Evolutionary conservation across 1,140 invertebrate genomes (phyloP).

Genomic region (Drosophila malerkotliana): DNA sequence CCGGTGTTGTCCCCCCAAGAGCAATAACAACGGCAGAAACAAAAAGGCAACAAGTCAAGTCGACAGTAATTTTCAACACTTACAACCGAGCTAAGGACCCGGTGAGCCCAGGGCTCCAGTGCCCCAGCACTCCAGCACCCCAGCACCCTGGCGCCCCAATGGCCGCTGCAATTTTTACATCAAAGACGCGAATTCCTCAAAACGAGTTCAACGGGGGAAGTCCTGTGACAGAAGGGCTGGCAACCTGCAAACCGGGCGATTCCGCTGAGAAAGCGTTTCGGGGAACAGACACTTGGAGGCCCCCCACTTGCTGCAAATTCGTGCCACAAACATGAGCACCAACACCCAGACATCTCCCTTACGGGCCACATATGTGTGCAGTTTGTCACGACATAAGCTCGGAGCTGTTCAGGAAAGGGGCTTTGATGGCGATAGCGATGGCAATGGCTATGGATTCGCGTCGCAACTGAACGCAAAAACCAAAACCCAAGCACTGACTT

Average conservation of each 20-base stretch:
- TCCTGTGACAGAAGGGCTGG: slow-evolving; percentile 4
- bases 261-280: slow-evolving; percentile 44
- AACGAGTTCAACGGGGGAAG: slow-evolving; percentile 34
- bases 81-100: slow-evolving; percentile 59
- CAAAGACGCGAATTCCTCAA: slow-evolving; percentile 49
- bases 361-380: slow-evolving; percentile 74
- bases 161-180: slow-evolving; percentile 50
- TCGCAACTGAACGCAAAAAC: slow-evolving; percentile 79
- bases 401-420: slow-evolving; percentile 30
- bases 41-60: slow-evolving; percentile 82
- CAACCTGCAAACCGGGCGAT: slow-evolving; percentile 13
- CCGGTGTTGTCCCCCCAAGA: slow-evolving; percentile 1
- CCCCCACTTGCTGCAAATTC: slow-evolving; percentile 65
- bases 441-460: slow-evolving; percentile 62
- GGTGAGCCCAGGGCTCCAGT: slow-evolving; percentile 11
- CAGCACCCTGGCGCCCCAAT: slow-evolving; percentile 25
- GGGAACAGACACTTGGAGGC: slow-evolving; percentile 44
- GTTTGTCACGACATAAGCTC: slow-evolving; percentile 81
- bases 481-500: slow-evolving; percentile 79
- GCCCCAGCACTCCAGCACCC: background rate
- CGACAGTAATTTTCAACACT: slow-evolving; percentile 82
- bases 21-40: slow-evolving; percentile 46
- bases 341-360: slow-evolving; percentile 28
- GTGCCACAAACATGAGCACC: slow-evolving; percentile 72
- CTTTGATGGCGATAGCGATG: slow-evolving; percentile 1